Evolutionary conservation across 2,888 invertebrate genomes (phyloP).

Genomic region (Philaethria dido): DNA sequence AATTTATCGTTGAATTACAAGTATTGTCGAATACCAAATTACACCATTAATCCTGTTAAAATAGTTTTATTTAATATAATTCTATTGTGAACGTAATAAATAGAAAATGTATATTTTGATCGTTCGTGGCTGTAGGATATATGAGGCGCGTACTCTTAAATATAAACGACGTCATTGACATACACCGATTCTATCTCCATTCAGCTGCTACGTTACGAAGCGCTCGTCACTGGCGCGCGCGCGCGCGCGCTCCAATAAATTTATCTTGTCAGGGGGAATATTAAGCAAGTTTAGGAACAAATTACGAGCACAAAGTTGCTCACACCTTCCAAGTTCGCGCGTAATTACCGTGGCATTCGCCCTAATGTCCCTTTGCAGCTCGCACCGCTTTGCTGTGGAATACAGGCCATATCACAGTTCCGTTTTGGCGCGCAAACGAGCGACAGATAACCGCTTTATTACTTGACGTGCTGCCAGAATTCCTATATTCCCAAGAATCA

Average conservation of each 20-base stretch:
- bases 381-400: constrained; percentile 61
- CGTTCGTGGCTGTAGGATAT: constrained; percentile 15
- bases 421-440: constrained; percentile 70
- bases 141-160: constrained; percentile 45
- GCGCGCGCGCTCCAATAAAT: constrained; percentile 81
- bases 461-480: constrained; percentile 70
- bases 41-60: neutral
- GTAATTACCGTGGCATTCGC: constrained; percentile 70
- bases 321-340: constrained; percentile 67
- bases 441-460: constrained; percentile 75
- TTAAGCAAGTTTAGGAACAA: constrained; percentile 79
- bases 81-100: neutral
- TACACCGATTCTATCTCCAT: constrained; percentile 46
- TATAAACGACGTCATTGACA: constrained; percentile 60
- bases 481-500: constrained; percentile 56
- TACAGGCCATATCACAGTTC: constrained; percentile 64
- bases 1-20: too few species aligned
- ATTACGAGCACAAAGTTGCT: constrained; percentile 76
- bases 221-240: constrained; percentile 63
- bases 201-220: constrained; percentile 41
- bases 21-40: too few species aligned
- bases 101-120: neutral
- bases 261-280: constrained; percentile 78
- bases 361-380: constrained; percentile 59
- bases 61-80: neutral